Evolutionary conservation across 2,113 vertebrate species (phyloP).

Genomic region (Coptodon bakossiorum): DNA sequence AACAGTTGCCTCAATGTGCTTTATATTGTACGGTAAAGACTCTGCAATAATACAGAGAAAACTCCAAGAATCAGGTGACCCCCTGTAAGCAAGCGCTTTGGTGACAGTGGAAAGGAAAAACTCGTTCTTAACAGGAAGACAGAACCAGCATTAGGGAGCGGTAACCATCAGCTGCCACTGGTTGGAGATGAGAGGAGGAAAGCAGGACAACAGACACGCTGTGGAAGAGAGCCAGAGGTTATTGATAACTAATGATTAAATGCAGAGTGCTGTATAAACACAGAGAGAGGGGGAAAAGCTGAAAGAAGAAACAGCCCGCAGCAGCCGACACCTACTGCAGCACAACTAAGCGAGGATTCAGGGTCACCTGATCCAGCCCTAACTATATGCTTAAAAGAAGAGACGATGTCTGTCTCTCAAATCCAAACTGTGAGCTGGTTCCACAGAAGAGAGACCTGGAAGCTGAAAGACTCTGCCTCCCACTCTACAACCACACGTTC

Average conservation of each 20-base stretch:
- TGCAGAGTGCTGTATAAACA: not conserved
- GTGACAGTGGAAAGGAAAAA: not conserved
- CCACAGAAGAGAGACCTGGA: not conserved
- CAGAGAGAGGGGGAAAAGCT: accelerated
- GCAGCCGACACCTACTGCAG: not conserved
- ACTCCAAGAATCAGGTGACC: not conserved
- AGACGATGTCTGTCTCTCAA: accelerated
- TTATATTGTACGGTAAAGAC: not conserved
- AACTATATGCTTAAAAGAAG: not conserved
- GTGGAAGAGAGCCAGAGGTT: not conserved
- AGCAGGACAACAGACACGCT: not conserved
- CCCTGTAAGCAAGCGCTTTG: not conserved
- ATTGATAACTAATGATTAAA: not conserved
- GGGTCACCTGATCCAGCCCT: not conserved
- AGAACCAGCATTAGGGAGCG: not conserved
- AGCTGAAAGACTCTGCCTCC: too few relatives aligned
- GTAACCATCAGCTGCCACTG: not conserved
- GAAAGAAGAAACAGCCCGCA: not conserved
- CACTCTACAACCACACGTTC: too few relatives aligned
- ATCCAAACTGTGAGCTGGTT: not conserved
- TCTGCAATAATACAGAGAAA: not conserved
- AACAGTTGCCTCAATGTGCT: not conserved
- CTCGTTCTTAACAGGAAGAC: not conserved
- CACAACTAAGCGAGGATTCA: not conserved
- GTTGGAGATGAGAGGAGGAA: not conserved